Evolutionary conservation across 2,888 invertebrate genomes (phyloP), one percentile per base, ranked within the genome.

Genomic region (Crioceris asparagi): DNA sequence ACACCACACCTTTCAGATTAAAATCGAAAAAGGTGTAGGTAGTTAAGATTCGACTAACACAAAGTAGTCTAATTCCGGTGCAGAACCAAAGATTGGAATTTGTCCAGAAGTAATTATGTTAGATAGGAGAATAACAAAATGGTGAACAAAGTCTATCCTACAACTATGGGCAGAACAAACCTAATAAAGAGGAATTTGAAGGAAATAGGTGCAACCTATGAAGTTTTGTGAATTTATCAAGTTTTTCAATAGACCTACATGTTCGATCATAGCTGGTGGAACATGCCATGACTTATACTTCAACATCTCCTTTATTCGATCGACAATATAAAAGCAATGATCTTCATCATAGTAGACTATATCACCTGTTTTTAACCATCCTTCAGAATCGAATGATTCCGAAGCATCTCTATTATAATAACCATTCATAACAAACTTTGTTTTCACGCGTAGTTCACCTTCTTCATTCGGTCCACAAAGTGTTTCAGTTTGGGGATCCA

Each of bases 371-470:
- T 63, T 67, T 19, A 70, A 54, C 68, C 68, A 72, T 2, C 68
- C 62, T 17, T 65, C 66, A n/a, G 57, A 54, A 6, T 67, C 60
- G 36, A 66, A 66, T 0, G 61, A 51, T 11, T 64, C 64, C n/a
- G 57, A 59, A 1, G 70, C 69, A 3, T 66, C 67, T 36, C 56
- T 45, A 29, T 65, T 66, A 49, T 68, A 67, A 50, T 72, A 74
- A 3, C 65, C 69, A 60, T 66, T 56, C 45, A 62, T 56, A 8
- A 50, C 31, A 25, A 46, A 43, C 18, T 49, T 45, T 3, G 60
- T 67, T 54, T 67, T 69, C 1, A 72, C 25, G 62, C 70, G 67
- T 8, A 75, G 52, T 47, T 74, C 74, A 7, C 75, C 75, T 2
- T 56, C 53, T 18, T 62, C 48, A 41, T 72, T 66, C 1, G 70